phyloP scores from a whole-genome alignment of 2,113 vertebrate species.

The Orthonyx spaldingii region DNA sequence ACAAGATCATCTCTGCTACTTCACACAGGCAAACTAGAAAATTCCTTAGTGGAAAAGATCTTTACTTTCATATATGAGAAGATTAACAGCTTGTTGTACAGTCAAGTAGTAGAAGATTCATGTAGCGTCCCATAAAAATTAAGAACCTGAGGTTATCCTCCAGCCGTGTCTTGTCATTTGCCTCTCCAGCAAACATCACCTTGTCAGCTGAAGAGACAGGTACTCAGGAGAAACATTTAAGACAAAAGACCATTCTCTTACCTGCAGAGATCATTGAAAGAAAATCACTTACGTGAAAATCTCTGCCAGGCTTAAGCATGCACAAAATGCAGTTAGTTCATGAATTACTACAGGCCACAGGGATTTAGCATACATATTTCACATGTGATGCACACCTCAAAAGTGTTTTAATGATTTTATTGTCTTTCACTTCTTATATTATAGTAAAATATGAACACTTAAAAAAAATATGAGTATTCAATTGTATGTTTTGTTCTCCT shows the following conservation, averaged over 20 bases:
- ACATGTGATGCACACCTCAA: neutral
- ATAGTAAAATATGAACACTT: neutral
- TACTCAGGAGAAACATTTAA: neutral
- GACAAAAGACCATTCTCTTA: neutral
- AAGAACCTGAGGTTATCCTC: neutral
- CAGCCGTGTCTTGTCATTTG: neutral
- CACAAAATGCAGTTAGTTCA: neutral
- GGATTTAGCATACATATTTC: neutral
- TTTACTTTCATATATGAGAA: neutral
- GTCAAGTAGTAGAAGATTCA: neutral
- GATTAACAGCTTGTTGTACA: neutral
- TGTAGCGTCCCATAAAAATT: neutral
- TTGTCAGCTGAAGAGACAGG: neutral
- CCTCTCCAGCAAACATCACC: neutral
- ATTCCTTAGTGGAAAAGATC: neutral
- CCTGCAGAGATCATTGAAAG: neutral
- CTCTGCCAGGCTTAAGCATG: neutral
- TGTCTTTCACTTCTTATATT: neutral
- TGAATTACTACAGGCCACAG: neutral
- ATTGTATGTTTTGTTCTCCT: neutral
- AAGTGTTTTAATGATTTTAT: neutral
- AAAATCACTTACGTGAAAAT: neutral
- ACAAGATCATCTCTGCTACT: neutral
- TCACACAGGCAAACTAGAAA: neutral
- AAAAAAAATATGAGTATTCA: neutral